These are phyloP conservation scores for Spizaetus ornatus DNA, from an alignment of 2,113 vertebrate genomes.

Conservation along the genomic window DNA sequence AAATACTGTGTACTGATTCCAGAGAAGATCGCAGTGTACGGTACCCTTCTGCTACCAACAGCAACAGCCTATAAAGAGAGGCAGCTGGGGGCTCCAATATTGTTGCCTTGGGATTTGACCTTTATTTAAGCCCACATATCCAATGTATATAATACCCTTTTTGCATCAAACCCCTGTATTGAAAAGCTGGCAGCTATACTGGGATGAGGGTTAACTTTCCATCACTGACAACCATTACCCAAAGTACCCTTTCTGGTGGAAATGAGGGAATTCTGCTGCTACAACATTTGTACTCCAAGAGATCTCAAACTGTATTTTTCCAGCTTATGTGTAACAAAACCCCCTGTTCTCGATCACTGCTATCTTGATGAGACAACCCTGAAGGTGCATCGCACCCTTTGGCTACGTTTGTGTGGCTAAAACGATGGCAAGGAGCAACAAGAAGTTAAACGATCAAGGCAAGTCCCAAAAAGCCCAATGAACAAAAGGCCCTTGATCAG, in stretches of 20 bases:
- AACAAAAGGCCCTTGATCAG: background rate
- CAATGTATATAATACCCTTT: background rate
- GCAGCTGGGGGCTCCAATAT: background rate
- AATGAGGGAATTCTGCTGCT: background rate
- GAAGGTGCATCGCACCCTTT: background rate
- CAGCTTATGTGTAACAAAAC: background rate
- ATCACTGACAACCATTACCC: background rate
- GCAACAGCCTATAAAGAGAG: background rate
- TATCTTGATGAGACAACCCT: background rate
- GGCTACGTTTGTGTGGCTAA: background rate
- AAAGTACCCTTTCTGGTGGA: background rate
- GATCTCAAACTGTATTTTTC: background rate
- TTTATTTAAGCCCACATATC: background rate
- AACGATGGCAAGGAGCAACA: background rate
- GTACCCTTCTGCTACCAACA: background rate
- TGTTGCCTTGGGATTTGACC: background rate
- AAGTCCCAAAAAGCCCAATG: background rate
- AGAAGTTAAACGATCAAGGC: background rate
- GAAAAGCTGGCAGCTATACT: background rate
- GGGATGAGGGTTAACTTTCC: background rate
- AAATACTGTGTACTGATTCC: background rate
- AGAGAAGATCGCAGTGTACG: too few relatives aligned
- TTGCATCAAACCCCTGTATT: background rate
- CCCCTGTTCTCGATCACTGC: fast-evolving
- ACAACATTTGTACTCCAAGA: background rate